These are phyloP conservation scores for Ernsta delagoae DNA, from an alignment of 2,888 invertebrate genomes.

Conservation along the genomic window DNA sequence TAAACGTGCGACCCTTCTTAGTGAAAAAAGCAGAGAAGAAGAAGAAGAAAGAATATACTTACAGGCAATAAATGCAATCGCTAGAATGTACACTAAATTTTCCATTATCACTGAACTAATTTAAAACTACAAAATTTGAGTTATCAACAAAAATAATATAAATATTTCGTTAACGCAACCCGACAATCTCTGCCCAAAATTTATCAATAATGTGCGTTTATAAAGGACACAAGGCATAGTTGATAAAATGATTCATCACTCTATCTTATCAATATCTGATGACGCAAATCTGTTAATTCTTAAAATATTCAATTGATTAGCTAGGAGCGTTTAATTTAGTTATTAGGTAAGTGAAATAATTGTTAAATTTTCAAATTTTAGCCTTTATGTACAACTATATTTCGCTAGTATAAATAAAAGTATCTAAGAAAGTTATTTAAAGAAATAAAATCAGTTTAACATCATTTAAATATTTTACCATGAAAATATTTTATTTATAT, in stretches of 20 bases:
- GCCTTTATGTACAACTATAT: too few relatives aligned
- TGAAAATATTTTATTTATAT: too few relatives aligned
- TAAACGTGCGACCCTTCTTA: too few relatives aligned
- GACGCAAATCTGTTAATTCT: neutral
- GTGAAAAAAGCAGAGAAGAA: too few relatives aligned
- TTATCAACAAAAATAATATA: neutral
- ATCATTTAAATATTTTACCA: too few relatives aligned
- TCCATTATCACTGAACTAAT: conserved; percentile 16
- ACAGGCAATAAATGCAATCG: conserved; percentile 16
- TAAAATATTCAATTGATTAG: neutral
- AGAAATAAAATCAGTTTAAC: too few relatives aligned
- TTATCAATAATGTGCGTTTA: conserved; percentile 8
- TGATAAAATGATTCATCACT: neutral
- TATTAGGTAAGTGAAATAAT: too few relatives aligned
- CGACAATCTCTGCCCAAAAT: conserved; percentile 4
- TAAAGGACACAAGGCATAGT: neutral
- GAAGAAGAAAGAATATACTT: conserved; percentile 1
- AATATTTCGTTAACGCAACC: conserved; percentile 3
- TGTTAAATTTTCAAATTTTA: too few relatives aligned
- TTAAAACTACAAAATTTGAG: neutral
- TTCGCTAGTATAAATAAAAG: neutral
- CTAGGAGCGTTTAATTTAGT: neutral
- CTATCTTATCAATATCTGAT: conserved; percentile 6
- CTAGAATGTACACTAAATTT: neutral
- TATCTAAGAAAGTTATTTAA: too few relatives aligned